Conservation (phyloP, 2,113 vertebrate species). For the Narcine bancroftii region DNA sequence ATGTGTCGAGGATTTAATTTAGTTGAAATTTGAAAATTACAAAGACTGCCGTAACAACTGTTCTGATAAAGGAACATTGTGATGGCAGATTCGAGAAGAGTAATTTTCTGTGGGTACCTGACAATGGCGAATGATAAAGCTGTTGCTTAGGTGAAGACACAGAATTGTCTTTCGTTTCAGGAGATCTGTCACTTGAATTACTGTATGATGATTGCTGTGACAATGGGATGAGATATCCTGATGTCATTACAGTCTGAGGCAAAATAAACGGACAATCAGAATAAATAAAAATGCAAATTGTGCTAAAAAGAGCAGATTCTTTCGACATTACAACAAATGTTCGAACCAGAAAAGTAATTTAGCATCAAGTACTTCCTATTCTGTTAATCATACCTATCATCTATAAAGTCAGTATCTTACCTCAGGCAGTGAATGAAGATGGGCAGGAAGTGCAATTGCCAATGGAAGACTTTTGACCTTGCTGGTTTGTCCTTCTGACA, state of each 20-base stretch:
- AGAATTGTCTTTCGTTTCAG: constrained; percentile 52
- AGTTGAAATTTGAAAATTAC: background rate
- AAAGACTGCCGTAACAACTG: background rate
- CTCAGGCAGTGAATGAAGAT: constrained; percentile 35
- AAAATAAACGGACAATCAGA: constrained; percentile 17
- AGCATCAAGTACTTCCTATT: constrained; percentile 35
- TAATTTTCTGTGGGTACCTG: constrained; percentile 53
- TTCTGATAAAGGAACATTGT: background rate
- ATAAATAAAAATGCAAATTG: background rate
- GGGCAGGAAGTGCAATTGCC: constrained; percentile 50
- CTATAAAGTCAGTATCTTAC: background rate
- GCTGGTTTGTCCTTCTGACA: constrained; percentile 39
- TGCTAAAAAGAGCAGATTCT: background rate
- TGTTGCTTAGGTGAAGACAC: constrained; percentile 57
- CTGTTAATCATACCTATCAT: background rate
- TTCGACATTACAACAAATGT: constrained; percentile 20
- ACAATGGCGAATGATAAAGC: constrained; percentile 66
- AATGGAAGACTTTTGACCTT: constrained; percentile 44
- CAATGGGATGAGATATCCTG: constrained; percentile 82
- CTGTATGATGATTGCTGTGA: constrained; percentile 61
- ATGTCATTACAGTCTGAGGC: constrained; percentile 69
- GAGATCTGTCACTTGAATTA: constrained; percentile 47
- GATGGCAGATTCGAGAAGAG: background rate
- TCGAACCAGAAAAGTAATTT: background rate
- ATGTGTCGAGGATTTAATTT: background rate